phyloP scores from a whole-genome alignment of 2,797 vertebrate species.

The Micromesistius poutassou region DNA sequence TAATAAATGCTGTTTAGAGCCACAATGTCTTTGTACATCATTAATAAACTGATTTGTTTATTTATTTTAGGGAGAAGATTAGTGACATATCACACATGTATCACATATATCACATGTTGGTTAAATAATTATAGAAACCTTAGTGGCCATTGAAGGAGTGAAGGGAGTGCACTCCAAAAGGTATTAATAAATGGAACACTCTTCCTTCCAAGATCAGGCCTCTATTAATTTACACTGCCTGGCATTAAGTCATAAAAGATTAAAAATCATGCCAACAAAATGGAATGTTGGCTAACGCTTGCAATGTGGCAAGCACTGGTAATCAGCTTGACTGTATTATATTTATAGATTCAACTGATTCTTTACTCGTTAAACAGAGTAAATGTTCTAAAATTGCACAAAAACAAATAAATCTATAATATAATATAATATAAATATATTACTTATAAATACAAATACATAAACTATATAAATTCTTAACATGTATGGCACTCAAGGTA shows the following conservation, averaged over 20 bases:
- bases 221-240: neutral
- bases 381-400: too few species aligned
- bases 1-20: too few species aligned
- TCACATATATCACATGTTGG: too few species aligned
- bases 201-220: neutral
- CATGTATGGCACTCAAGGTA: slow-evolving; percentile 52
- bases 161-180: neutral
- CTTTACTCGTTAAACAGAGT: neutral
- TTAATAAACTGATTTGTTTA: neutral
- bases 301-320: neutral
- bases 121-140: neutral
- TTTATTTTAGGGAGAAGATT: neutral
- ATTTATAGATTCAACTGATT: slow-evolving; percentile 1
- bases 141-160: neutral
- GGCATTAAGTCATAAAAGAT: neutral
- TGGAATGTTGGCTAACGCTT: neutral
- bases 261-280: neutral
- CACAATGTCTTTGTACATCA: too few species aligned
- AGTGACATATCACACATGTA: neutral
- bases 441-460: too few species aligned
- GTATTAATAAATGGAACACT: slow-evolving; percentile 1
- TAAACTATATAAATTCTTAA: too few species aligned
- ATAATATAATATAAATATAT: too few species aligned
- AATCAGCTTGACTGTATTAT: neutral
- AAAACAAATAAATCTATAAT: too few species aligned